Conservation (phyloP, 2,797 vertebrate genomes). For the Selene dorsalis region DNA sequence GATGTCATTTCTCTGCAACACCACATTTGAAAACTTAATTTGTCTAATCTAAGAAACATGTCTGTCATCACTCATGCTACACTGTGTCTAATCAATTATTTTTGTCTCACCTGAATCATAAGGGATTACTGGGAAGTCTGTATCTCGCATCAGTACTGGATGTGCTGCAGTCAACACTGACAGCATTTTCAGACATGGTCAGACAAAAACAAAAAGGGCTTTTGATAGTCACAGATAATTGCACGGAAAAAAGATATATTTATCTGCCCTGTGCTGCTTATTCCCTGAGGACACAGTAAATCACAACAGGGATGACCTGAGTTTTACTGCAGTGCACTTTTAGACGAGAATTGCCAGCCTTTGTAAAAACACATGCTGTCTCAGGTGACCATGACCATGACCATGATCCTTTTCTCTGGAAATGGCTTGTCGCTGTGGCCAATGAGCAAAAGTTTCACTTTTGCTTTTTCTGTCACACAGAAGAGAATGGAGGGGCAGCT, state of each 20-base stretch:
- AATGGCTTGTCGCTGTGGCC: neutral
- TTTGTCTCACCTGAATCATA: neutral
- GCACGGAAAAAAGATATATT: neutral
- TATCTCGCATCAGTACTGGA: neutral
- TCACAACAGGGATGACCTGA: neutral
- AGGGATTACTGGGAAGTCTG: neutral
- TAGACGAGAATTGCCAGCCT: neutral
- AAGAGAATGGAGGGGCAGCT: constrained; percentile 8
- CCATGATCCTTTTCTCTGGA: too few relatives aligned
- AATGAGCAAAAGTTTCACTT: neutral
- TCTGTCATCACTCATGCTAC: neutral
- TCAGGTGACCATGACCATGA: constrained; percentile 42
- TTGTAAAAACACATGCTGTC: constrained; percentile 2
- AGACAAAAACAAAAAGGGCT: neutral
- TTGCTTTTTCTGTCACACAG: neutral
- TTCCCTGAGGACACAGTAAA: neutral
- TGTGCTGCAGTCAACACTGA: neutral
- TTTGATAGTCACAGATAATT: neutral
- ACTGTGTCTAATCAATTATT: constrained; percentile 13
- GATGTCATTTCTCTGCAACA: constrained; percentile 5
- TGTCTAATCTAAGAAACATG: constrained; percentile 8
- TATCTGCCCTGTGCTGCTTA: neutral
- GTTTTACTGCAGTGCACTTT: neutral
- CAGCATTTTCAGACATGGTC: neutral
- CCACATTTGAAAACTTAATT: neutral